Percentiles rank a stretch among this genome's conserved stretches.
Evolutionary conservation across 2,888 invertebrate genomes (phyloP).

Genomic region (Epistrophe eligans): DNA sequence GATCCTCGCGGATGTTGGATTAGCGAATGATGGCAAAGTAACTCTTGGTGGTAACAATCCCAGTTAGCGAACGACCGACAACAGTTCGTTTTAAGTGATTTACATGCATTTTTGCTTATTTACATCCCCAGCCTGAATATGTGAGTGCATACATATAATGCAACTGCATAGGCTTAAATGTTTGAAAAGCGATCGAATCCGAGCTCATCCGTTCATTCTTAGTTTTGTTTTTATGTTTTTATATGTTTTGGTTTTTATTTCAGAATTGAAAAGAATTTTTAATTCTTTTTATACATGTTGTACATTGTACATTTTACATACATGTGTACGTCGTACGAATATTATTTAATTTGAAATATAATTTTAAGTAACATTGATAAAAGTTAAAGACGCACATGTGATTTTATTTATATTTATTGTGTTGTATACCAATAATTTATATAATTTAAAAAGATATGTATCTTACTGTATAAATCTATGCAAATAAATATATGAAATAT

Average conservation of each 20-base stretch:
- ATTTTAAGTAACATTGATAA: no score
- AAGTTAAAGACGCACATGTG: no score
- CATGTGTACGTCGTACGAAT: no score
- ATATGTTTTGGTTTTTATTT: not conserved
- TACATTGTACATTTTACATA: no score
- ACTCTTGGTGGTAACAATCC: constrained; percentile 38
- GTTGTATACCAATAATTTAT: no score
- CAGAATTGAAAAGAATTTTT: not conserved
- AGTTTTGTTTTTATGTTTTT: not conserved
- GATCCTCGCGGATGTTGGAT: constrained; percentile 49
- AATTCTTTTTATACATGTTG: not conserved
- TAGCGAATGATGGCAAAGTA: not conserved
- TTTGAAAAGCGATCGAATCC: constrained; percentile 53
- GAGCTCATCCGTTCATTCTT: constrained; percentile 43
- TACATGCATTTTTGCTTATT: constrained; percentile 76
- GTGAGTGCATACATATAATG: constrained; percentile 46
- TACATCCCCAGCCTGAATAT: constrained; percentile 58
- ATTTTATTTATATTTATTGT: no score
- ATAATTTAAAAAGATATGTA: no score
- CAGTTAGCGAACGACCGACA: constrained; percentile 61
- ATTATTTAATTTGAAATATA: no score
- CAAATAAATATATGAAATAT: no score
- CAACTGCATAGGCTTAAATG: constrained; percentile 32
- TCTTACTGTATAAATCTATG: no score
- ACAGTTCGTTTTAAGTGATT: constrained; percentile 75